A percentile compares a stretch with the other conserved stretches of the same genome.
Conservation (phyloP, 2,113 vertebrate genomes). For the Phaethon lepturus region DNA sequence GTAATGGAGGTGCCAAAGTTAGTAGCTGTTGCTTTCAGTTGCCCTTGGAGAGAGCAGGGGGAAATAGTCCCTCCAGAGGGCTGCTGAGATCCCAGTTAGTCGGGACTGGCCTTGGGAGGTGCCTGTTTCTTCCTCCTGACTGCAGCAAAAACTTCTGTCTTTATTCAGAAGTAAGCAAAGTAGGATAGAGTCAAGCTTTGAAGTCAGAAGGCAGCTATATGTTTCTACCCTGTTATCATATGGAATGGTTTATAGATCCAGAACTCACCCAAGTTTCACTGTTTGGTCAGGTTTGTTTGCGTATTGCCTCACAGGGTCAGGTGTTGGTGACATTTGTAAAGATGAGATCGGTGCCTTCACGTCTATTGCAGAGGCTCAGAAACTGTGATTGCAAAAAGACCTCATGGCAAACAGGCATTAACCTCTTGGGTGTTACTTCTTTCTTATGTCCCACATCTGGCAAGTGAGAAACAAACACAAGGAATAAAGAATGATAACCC, state of each 20-base stretch:
- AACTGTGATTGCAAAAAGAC: not conserved
- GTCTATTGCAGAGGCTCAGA: not conserved
- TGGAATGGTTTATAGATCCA: not conserved
- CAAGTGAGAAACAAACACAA: not conserved
- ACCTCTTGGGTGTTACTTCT: not conserved
- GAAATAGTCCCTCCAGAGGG: not conserved
- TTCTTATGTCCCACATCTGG: not conserved
- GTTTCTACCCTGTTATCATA: not conserved
- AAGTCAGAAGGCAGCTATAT: not conserved
- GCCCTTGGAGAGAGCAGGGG: not conserved
- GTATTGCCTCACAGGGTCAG: slow-evolving; percentile 17
- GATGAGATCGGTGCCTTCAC: not conserved
- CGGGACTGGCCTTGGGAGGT: not conserved
- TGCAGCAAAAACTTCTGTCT: not conserved
- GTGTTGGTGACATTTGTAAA: not conserved
- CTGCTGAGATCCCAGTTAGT: not conserved
- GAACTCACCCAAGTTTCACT: not conserved
- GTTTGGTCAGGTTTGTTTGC: slow-evolving; percentile 31
- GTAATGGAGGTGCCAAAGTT: not conserved
- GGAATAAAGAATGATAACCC: not conserved
- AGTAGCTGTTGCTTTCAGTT: not conserved
- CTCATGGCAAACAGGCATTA: not conserved
- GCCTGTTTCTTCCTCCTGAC: not conserved
- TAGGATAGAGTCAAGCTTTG: not conserved
- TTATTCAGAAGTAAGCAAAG: not conserved